Percentiles rank a stretch among this genome's conserved stretches.
phyloP scores from a whole-genome alignment of 1,140 invertebrate genomes.

The Calosoma granatense region DNA sequence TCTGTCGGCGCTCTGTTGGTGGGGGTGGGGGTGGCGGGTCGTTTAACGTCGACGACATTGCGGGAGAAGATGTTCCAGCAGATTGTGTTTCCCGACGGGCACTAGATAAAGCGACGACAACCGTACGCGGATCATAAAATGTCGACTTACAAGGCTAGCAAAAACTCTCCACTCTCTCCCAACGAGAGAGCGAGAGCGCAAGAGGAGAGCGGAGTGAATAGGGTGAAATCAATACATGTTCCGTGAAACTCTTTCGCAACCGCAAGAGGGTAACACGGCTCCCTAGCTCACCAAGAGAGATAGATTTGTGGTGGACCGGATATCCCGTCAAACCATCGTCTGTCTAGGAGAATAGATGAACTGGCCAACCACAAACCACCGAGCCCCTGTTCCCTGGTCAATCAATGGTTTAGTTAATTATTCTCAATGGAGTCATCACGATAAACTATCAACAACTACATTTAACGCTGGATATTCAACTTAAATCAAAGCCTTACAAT shows the following conservation, averaged over 20 bases:
- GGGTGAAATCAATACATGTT: constrained; percentile 9
- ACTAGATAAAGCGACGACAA: constrained; percentile 1
- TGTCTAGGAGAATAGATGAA: too few species aligned
- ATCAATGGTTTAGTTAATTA: too few species aligned
- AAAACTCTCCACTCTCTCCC: background rate
- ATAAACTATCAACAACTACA: too few species aligned
- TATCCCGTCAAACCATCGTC: too few species aligned
- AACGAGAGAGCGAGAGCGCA: background rate
- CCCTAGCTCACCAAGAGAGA: background rate
- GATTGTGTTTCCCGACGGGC: background rate
- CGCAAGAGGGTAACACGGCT: background rate
- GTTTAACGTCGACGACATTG: background rate
- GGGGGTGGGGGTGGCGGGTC: background rate
- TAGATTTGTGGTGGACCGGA: too few species aligned
- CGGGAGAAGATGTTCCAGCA: background rate
- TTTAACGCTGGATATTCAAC: too few species aligned
- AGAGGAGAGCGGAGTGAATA: too few species aligned
- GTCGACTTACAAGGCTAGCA: background rate
- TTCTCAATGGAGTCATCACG: too few species aligned
- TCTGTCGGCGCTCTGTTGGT: background rate
- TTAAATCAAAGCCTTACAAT: too few species aligned
- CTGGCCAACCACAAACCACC: too few species aligned
- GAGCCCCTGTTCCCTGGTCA: too few species aligned
- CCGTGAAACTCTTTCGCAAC: background rate
- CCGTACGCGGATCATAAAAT: background rate